Base-by-base conservation (phyloP, 2,888 invertebrate genomes). In the Ditylenchus weischeri region DNA sequence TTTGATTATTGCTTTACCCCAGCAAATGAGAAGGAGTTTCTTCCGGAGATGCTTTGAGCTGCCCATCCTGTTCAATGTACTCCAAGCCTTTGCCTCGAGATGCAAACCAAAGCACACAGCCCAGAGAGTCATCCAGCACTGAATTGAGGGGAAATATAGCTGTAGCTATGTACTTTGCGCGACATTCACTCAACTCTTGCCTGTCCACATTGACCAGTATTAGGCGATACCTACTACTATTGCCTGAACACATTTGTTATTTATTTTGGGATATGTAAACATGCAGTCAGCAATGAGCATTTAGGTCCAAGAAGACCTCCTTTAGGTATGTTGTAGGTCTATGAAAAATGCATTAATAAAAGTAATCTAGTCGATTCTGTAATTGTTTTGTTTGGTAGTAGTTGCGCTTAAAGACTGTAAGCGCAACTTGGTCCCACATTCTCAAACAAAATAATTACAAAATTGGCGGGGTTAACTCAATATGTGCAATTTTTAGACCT, bases 51-150 rank as follows among this genome's bases (percentile, higher is more conserved):
- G 43, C n/a, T 11, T 21, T 11, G 7, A 19, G 7, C 5, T 8
- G 29, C 18, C 35, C 62, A 62, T 48, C 50, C 35, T 19, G 5
- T 15, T 43, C 43, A 18, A 54, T 21, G 54, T 50, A 61, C n/a
- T 62, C 62, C 35, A 66, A 21, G 36, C 89, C 90, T 71, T 85
- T 81, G 5, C 90, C 93, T 78, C 89, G 86, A 59, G 92, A 89
- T 35, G 95, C 95, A 87, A 96, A 98, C 94, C 95, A 98, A 58
- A 87, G 75, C n/a, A 87, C 94, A 83, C 85, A 91, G 0, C 95
- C 96, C 62, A 98, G 87, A 81, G 93, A 93, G 84, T 98, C 96
- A 86, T 98, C 98, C 60, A 98, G 85, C 68, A 98, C 89, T 0
- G 92, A 91, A 75, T 88, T 87, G 64, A 90, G 87, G 0, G 98